These are phyloP conservation scores for human (Homo sapiens) DNA, from an alignment of 2,113 vertebrate genomes.

Conservation along the genomic window DNA sequence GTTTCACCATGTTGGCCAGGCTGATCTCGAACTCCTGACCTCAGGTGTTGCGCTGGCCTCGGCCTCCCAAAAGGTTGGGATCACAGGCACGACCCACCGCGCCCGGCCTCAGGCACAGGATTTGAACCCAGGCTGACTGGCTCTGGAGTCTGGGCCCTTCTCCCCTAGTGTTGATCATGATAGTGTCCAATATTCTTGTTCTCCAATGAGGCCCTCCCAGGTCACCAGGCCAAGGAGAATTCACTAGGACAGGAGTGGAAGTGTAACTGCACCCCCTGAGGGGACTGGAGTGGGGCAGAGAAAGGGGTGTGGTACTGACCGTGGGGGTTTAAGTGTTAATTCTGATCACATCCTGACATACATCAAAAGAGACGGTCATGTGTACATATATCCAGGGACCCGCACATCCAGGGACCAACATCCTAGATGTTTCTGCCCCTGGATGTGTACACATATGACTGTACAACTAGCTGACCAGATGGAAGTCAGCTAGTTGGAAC, in stretches of 20 bases:
- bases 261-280: rapidly evolving
- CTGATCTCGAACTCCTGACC: no score
- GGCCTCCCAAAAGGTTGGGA: no score
- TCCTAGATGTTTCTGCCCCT: no score
- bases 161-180: background rate
- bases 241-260: rapidly evolving
- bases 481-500: no score
- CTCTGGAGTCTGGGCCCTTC: background rate
- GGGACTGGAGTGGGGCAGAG: background rate
- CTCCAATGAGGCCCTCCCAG: no score
- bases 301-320: rapidly evolving
- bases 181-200: background rate
- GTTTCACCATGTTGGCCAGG: no score
- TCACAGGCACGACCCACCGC: no score
- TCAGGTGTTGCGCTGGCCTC: no score
- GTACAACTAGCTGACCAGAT: no score
- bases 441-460: no score
- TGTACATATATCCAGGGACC: no score
- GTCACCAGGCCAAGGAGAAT: background rate
- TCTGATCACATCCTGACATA: background rate
- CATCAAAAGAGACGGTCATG: background rate
- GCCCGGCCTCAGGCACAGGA: no score
- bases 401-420: background rate
- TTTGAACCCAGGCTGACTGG: background rate
- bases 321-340: background rate